phyloP scores from a whole-genome alignment of 2,888 invertebrate genomes.

The Chelonus formosanus region DNA sequence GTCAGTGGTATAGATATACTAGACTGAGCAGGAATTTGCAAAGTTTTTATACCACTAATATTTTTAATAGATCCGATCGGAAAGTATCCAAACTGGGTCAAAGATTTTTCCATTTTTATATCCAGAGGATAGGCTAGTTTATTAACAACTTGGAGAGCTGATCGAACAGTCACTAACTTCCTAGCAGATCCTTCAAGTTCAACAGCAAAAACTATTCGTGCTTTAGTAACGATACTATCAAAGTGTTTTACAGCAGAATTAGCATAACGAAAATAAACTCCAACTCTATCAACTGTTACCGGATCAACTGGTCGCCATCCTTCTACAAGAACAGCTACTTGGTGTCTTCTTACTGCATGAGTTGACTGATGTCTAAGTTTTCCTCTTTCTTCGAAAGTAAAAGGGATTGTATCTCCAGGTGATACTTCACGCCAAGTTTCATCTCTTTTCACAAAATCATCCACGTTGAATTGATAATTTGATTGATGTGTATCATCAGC shows the following conservation, averaged over 20 bases:
- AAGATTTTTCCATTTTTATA: conserved; percentile 74
- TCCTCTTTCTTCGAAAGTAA: conserved; percentile 83
- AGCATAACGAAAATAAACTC: conserved; percentile 87
- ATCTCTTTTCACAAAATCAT: conserved; percentile 60
- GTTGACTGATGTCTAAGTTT: conserved; percentile 78
- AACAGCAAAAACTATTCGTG: conserved; percentile 90
- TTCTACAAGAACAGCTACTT: conserved; percentile 87
- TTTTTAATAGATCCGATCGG: not conserved
- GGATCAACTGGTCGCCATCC: conserved; percentile 90
- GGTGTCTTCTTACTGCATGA: conserved; percentile 82
- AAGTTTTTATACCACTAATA: conserved; percentile 44
- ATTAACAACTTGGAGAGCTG: conserved; percentile 85
- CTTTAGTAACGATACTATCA: conserved; percentile 60
- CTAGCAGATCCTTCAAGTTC: conserved; percentile 92
- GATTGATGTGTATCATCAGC: conserved; percentile 67
- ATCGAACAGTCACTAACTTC: conserved; percentile 91
- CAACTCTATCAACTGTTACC: conserved; percentile 95
- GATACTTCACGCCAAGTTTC: conserved; percentile 77
- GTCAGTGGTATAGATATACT: conserved; percentile 80
- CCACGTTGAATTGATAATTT: conserved; percentile 56
- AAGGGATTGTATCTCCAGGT: conserved; percentile 81
- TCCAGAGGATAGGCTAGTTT: conserved; percentile 77
- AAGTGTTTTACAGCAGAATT: conserved; percentile 48
- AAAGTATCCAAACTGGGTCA: conserved; percentile 60
- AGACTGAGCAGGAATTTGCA: conserved; percentile 68